Evolutionary conservation across 1,140 invertebrate species (phyloP).

Genomic region (Mylabris phalerata): DNA sequence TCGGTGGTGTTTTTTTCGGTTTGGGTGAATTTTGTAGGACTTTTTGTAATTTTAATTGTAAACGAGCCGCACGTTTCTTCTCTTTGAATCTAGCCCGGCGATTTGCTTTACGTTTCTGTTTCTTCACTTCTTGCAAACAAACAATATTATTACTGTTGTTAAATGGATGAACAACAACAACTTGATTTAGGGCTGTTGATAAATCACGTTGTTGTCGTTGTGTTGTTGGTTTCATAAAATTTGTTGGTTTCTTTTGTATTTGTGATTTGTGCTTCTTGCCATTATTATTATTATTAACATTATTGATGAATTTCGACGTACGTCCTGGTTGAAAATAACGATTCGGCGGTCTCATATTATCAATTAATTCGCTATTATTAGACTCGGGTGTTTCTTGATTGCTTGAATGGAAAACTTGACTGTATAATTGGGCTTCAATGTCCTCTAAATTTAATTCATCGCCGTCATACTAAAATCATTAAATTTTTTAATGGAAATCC

Average conservation of each 20-base stretch:
- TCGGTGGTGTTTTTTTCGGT: no score
- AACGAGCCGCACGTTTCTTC: background rate
- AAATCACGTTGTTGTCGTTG: background rate
- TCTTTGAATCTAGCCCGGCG: background rate
- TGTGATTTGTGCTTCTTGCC: background rate
- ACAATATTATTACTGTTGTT: background rate
- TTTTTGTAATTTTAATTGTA: no score
- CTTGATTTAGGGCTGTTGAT: background rate
- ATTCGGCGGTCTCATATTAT: background rate
- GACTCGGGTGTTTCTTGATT: background rate
- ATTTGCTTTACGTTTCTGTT: background rate
- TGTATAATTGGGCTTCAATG: constrained; percentile 42
- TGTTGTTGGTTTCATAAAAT: background rate
- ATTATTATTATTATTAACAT: background rate
- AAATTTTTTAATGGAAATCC: background rate
- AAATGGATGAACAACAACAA: background rate
- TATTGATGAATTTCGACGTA: background rate
- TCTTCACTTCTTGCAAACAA: background rate
- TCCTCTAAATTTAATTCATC: constrained; percentile 39
- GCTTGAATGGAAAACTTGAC: constrained; percentile 36
- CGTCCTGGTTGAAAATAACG: constrained; percentile 3
- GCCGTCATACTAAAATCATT: background rate
- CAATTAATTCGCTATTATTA: no score
- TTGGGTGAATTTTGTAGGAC: no score
- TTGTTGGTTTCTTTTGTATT: background rate